Evolutionary conservation across 1,140 invertebrate genomes (phyloP).

Genomic region (Calycopis cecrops): DNA sequence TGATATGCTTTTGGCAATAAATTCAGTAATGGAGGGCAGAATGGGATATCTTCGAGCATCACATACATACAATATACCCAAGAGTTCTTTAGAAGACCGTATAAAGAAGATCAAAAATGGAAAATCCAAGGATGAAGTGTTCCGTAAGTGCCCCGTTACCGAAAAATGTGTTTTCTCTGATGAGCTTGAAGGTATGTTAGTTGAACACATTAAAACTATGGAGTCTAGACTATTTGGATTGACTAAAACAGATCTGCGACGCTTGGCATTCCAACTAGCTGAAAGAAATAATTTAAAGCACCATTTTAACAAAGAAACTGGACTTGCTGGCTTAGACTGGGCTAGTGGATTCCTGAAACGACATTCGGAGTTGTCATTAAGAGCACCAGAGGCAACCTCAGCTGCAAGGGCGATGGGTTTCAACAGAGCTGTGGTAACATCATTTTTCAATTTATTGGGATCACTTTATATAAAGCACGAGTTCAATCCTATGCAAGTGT

Average conservation of each 20-base stretch:
- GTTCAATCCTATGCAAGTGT: neutral
- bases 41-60: constrained; percentile 9
- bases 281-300: constrained; percentile 24
- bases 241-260: constrained; percentile 22
- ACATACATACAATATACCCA: constrained; percentile 4
- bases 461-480: constrained; percentile 3
- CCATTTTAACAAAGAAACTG: constrained; percentile 25
- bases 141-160: constrained; percentile 1
- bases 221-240: constrained; percentile 26
- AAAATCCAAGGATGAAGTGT: too few relatives aligned
- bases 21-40: neutral
- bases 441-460: constrained; percentile 10
- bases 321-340: constrained; percentile 36
- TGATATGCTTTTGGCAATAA: neutral
- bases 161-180: constrained; percentile 8
- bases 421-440: constrained; percentile 9
- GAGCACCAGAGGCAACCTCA: constrained; percentile 32
- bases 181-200: neutral
- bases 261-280: constrained; percentile 27
- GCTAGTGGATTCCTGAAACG: constrained; percentile 42
- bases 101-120: constrained; percentile 2
- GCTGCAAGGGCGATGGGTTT: neutral
- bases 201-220: constrained; percentile 1
- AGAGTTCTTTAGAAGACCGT: neutral
- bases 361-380: constrained; percentile 34